phyloP scores from a whole-genome alignment of 1,140 invertebrate genomes.

The Drosophila ananassae region DNA sequence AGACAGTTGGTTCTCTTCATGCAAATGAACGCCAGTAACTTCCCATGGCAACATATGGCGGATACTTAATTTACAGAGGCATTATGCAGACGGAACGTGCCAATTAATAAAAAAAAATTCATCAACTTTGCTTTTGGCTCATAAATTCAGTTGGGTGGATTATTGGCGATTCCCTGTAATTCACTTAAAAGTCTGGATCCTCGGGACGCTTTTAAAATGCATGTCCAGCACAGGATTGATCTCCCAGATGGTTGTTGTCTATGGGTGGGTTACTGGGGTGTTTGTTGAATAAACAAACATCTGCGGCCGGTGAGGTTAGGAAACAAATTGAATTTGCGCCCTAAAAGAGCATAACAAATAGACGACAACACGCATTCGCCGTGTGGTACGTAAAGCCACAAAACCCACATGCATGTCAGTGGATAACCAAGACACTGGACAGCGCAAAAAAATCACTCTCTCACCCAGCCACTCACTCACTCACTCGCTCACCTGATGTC shows the following conservation, averaged over 20 bases:
- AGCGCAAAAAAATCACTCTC: slow-evolving; percentile 23
- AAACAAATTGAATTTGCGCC: slow-evolving; percentile 73
- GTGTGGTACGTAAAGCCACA: slow-evolving; percentile 58
- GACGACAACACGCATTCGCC: slow-evolving; percentile 68
- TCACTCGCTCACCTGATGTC: slow-evolving; percentile 9
- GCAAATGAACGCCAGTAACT: slow-evolving; percentile 52
- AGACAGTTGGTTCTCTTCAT: slow-evolving; percentile 39
- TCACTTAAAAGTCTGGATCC: slow-evolving; percentile 18
- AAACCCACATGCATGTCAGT: slow-evolving; percentile 60
- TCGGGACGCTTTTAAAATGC: slow-evolving; percentile 28
- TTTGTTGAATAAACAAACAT: slow-evolving; percentile 64
- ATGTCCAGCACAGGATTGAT: slow-evolving; percentile 30
- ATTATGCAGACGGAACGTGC: slow-evolving; percentile 42
- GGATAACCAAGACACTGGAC: slow-evolving; percentile 65
- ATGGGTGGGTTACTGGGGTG: neutral
- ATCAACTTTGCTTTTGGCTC: slow-evolving; percentile 1
- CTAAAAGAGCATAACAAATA: slow-evolving; percentile 78
- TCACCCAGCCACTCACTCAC: slow-evolving; percentile 1
- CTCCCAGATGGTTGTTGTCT: slow-evolving; percentile 5
- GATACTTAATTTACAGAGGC: slow-evolving; percentile 58
- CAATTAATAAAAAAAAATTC: slow-evolving; percentile 40
- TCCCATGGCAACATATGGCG: slow-evolving; percentile 61
- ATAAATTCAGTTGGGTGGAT: slow-evolving; percentile 12
- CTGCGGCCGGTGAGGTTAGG: slow-evolving; percentile 53
- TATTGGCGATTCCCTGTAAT: slow-evolving; percentile 14